These are phyloP conservation scores for Ptilonorhynchus violaceus DNA, from an alignment of 2,113 vertebrate genomes.

Conservation along the genomic window DNA sequence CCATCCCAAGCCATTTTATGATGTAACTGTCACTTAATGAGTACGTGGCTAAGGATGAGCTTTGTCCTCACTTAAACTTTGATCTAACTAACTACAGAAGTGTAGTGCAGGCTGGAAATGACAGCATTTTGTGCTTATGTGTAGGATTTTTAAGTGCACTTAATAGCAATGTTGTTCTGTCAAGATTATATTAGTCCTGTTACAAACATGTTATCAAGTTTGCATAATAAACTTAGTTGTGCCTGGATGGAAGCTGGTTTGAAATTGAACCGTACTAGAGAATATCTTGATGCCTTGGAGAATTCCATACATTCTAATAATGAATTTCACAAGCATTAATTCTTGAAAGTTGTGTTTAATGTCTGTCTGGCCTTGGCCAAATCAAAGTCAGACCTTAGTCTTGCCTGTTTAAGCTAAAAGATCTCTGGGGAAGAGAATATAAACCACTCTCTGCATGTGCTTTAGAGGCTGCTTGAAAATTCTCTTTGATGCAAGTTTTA, in stretches of 20 bases:
- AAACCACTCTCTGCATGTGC: background rate
- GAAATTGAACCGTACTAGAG: background rate
- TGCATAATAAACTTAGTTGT: background rate
- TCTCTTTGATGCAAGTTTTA: constrained; percentile 6
- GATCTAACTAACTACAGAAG: background rate
- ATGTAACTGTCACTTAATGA: background rate
- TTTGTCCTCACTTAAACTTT: background rate
- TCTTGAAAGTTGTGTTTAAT: background rate
- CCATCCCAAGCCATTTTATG: background rate
- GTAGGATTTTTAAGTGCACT: background rate
- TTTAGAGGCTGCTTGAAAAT: constrained; percentile 16
- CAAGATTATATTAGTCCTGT: background rate
- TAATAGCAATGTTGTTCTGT: background rate
- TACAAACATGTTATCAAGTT: background rate
- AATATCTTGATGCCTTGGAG: background rate
- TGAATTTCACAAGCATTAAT: background rate
- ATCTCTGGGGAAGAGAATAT: background rate
- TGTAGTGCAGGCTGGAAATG: background rate
- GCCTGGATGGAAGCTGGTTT: background rate
- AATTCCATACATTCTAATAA: background rate
- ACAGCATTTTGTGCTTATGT: background rate
- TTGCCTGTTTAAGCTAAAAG: constrained; percentile 9
- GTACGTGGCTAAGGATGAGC: background rate
- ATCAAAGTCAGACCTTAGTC: background rate
- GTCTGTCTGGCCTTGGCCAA: background rate